Percentiles rank a stretch among this genome's conserved stretches.
Evolutionary conservation across 2,888 invertebrate species (phyloP).

Genomic region (Apamea monoglypha): DNA sequence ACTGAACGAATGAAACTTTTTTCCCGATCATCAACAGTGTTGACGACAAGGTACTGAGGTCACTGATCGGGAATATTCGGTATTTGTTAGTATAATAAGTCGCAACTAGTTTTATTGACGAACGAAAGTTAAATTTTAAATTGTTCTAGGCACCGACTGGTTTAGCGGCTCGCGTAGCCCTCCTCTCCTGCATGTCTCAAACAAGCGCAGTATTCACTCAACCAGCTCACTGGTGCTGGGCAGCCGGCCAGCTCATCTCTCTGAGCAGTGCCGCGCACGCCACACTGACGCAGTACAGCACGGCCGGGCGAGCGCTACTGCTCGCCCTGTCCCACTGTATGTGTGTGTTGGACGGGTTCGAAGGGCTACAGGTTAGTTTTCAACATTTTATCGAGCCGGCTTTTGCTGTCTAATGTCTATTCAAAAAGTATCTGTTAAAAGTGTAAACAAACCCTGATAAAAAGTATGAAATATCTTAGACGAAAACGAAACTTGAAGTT

Average conservation of each 20-base stretch:
- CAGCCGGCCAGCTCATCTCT: constrained; percentile 74
- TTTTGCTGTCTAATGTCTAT: neutral
- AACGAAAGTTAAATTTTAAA: neutral
- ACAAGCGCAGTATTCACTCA: constrained; percentile 72
- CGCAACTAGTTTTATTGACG: neutral
- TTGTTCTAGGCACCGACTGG: constrained; percentile 79
- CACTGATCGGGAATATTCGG: no score
- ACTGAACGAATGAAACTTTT: no score
- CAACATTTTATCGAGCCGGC: no score
- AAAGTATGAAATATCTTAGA: no score
- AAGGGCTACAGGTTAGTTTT: constrained; percentile 65
- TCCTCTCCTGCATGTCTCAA: constrained; percentile 74
- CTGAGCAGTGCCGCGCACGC: constrained; percentile 71
- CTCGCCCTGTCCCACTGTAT: constrained; percentile 77
- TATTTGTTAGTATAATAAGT: no score
- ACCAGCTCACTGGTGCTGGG: constrained; percentile 80
- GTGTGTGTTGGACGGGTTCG: constrained; percentile 75
- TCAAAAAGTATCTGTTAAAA: neutral
- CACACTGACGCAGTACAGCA: constrained; percentile 72
- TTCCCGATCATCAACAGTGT: no score
- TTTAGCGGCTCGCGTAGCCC: constrained; percentile 78
- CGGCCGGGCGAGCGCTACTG: constrained; percentile 74
- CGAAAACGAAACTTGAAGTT: no score
- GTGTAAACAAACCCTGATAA: neutral
- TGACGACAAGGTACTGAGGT: no score